Conservation (phyloP, 2,797 vertebrate genomes). For the Darevskia nairensis region DNA sequence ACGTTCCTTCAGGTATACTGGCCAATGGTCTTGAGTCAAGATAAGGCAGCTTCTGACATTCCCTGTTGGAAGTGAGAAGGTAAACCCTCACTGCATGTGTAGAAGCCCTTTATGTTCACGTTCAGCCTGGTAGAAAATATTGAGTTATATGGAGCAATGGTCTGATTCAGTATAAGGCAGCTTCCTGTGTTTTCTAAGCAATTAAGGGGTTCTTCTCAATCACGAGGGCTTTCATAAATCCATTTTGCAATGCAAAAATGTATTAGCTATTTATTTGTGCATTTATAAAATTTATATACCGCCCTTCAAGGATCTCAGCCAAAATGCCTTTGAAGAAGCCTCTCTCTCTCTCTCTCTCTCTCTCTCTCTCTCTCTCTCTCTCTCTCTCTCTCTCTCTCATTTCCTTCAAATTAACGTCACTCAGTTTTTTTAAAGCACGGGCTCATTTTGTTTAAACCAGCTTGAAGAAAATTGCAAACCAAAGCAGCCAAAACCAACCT, state of each 20-base stretch:
- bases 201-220: not conserved
- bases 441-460: constrained; percentile 62
- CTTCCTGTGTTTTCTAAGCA: too few relatives aligned
- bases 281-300: too few relatives aligned
- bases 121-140: not conserved
- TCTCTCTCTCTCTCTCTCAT: too few relatives aligned
- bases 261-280: too few relatives aligned
- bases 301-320: not conserved
- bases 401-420: constrained; percentile 45
- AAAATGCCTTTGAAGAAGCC: constrained; percentile 27
- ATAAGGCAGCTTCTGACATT: not conserved
- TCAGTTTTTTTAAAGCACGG: constrained; percentile 58
- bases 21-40: not conserved
- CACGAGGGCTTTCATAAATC: constrained; percentile 1
- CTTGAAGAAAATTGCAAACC: constrained; percentile 53
- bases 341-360: too few relatives aligned
- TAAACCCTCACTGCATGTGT: not conserved
- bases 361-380: too few relatives aligned
- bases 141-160: too few relatives aligned
- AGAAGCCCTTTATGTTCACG: not conserved
- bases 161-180: too few relatives aligned
- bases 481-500: constrained; percentile 64
- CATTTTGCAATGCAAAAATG: constrained; percentile 2
- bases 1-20: not conserved
- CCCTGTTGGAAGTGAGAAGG: not conserved